These are phyloP conservation scores for Diachrysia chrysitis DNA, from an alignment of 2,888 invertebrate genomes.

Conservation along the genomic window DNA sequence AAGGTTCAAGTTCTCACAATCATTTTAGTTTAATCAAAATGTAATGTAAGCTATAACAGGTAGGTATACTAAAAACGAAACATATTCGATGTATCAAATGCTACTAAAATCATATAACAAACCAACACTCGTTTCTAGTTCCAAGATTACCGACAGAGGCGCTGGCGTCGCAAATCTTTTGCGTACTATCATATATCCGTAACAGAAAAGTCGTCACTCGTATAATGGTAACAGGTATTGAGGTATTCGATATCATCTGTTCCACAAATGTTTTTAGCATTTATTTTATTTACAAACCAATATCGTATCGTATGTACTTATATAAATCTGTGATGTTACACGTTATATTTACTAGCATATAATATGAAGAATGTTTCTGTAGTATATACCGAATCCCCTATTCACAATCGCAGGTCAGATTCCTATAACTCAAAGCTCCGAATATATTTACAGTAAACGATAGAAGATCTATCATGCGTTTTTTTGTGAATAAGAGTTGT, in stretches of 20 bases:
- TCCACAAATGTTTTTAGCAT: slow-evolving; percentile 50
- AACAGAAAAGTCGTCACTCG: slow-evolving; percentile 41
- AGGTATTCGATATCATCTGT: slow-evolving; percentile 62
- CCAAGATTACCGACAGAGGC: slow-evolving; percentile 10
- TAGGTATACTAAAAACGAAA: no score
- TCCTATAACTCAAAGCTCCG: slow-evolving; percentile 32
- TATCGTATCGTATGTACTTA: slow-evolving; percentile 43
- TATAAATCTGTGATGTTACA: slow-evolving; percentile 56
- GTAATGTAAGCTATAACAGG: no score
- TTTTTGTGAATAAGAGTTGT: slow-evolving; percentile 29
- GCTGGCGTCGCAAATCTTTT: slow-evolving; percentile 17
- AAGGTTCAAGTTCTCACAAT: background rate
- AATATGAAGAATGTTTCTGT: slow-evolving; percentile 33
- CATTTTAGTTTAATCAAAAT: background rate
- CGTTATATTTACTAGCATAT: slow-evolving; percentile 20
- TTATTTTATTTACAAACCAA: slow-evolving; percentile 56
- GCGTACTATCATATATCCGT: slow-evolving; percentile 44
- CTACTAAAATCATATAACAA: background rate
- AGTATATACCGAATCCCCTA: slow-evolving; percentile 32
- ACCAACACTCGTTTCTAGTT: slow-evolving; percentile 11
- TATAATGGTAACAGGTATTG: slow-evolving; percentile 61
- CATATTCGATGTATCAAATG: no score
- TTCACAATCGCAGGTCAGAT: slow-evolving; percentile 27
- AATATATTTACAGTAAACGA: slow-evolving; percentile 37
- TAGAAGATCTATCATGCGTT: slow-evolving; percentile 1